Percentiles rank a stretch among this genome's conserved stretches.
phyloP scores from a whole-genome alignment of 2,113 vertebrate genomes.

The Bagarius yarrelli region DNA sequence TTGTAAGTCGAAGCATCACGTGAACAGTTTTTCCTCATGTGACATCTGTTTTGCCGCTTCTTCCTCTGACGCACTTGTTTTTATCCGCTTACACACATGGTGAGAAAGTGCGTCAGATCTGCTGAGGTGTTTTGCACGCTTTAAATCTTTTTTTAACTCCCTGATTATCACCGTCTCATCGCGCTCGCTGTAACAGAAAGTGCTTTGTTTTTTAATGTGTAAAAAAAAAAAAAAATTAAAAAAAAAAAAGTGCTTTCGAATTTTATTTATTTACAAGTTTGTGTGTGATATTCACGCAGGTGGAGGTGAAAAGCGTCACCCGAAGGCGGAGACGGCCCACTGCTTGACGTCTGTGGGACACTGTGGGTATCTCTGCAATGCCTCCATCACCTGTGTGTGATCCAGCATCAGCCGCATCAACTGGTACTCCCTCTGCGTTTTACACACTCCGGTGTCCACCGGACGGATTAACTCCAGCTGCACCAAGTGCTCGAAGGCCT shows the following conservation, averaged over 20 bases:
- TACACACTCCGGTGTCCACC: slow-evolving; percentile 70
- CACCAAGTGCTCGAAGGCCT: slow-evolving; percentile 94
- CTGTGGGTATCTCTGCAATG: slow-evolving; percentile 89
- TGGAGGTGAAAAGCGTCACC: slow-evolving; percentile 37
- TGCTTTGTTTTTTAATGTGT: not conserved
- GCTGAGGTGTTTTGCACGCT: not conserved
- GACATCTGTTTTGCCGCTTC: no score
- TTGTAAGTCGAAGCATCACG: no score
- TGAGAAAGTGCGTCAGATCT: not conserved
- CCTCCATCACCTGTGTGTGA: slow-evolving; percentile 87
- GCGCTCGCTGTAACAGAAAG: not conserved
- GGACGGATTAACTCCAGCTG: slow-evolving; percentile 89
- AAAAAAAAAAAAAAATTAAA: not conserved
- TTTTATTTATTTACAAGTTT: not conserved
- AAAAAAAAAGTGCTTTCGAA: not conserved
- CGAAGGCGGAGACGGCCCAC: slow-evolving; percentile 85
- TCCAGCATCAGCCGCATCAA: slow-evolving; percentile 87
- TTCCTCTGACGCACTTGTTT: no score
- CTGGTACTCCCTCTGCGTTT: slow-evolving; percentile 83
- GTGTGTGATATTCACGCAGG: not conserved
- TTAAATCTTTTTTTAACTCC: not conserved
- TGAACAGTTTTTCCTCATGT: no score
- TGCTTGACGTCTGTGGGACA: slow-evolving; percentile 91
- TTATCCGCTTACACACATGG: not conserved
- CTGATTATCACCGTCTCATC: not conserved